phyloP scores from a whole-genome alignment of 2,113 vertebrate species.

The Chionomys nivalis region DNA sequence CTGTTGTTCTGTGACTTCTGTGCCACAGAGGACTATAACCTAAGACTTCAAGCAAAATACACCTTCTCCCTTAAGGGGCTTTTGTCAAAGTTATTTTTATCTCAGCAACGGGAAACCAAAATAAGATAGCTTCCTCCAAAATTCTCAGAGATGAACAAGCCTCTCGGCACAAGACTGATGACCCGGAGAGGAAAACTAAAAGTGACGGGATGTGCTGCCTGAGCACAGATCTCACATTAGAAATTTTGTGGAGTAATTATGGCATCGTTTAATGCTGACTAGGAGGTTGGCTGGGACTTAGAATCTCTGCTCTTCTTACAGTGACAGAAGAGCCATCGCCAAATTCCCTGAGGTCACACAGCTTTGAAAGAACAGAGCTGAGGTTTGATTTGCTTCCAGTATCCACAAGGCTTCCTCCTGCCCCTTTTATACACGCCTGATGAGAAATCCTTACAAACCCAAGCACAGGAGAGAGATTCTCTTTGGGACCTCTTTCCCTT shows the following conservation, averaged over 20 bases:
- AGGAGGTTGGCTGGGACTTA: not conserved
- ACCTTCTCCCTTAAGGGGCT: not conserved
- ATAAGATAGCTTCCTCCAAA: not conserved
- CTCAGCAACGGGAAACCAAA: too few relatives aligned
- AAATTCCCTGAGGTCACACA: accelerated
- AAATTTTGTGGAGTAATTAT: not conserved
- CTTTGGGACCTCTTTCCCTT: too few relatives aligned
- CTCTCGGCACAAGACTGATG: not conserved
- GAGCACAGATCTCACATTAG: not conserved
- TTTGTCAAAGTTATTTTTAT: not conserved
- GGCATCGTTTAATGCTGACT: not conserved
- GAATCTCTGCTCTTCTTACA: accelerated
- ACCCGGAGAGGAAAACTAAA: not conserved
- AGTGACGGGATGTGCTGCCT: not conserved
- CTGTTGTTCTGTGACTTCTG: not conserved
- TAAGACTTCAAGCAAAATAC: not conserved
- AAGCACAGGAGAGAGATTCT: too few relatives aligned
- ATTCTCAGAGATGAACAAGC: not conserved
- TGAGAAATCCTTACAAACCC: not conserved
- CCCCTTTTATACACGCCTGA: not conserved
- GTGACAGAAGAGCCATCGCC: accelerated
- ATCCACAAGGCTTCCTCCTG: not conserved
- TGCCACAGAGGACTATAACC: not conserved
- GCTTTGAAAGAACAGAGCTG: not conserved
- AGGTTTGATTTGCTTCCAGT: not conserved